Conservation (phyloP, 2,888 invertebrate species). For the Serrognathus titanus region DNA sequence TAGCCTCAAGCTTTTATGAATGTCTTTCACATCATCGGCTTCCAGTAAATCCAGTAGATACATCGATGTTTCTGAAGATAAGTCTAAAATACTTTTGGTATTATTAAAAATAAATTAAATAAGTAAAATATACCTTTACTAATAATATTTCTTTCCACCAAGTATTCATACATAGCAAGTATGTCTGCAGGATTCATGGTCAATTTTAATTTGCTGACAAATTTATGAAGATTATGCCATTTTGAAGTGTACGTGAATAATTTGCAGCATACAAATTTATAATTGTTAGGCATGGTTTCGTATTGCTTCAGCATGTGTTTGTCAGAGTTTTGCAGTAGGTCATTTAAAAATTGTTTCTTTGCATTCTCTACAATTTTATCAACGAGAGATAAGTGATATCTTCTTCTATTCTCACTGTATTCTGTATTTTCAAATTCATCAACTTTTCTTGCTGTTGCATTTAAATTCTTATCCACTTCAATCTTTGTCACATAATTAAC, state of each 20-base stretch:
- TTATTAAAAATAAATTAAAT: background rate
- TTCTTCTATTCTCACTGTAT: background rate
- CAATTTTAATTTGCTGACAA: slow-evolving; percentile 21
- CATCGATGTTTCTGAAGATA: slow-evolving; percentile 21
- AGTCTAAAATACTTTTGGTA: slow-evolving; percentile 17
- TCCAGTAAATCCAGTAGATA: slow-evolving; percentile 21
- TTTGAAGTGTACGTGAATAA: slow-evolving; percentile 24
- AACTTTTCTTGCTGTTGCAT: background rate
- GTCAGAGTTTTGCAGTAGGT: slow-evolving; percentile 8
- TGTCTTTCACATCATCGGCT: slow-evolving; percentile 20
- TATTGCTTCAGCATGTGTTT: slow-evolving; percentile 8
- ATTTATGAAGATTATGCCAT: slow-evolving; percentile 28
- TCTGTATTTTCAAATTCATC: background rate
- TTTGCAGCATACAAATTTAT: slow-evolving; percentile 19
- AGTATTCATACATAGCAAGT: slow-evolving; percentile 23
- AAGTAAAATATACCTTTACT: slow-evolving; percentile 24
- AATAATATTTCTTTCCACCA: slow-evolving; percentile 29
- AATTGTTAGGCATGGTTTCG: slow-evolving; percentile 6
- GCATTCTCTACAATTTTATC: slow-evolving; percentile 7
- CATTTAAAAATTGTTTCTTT: slow-evolving; percentile 4
- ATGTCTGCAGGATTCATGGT: slow-evolving; percentile 26
- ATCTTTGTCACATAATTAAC: background rate
- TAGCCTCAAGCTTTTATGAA: slow-evolving; percentile 23
- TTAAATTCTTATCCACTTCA: background rate
- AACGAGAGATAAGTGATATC: slow-evolving; percentile 3